A percentile compares a stretch with the other conserved stretches of the same genome.
Evolutionary conservation across 2,888 invertebrate genomes (phyloP).

Genomic region (Nasonovia ribisnigri): DNA sequence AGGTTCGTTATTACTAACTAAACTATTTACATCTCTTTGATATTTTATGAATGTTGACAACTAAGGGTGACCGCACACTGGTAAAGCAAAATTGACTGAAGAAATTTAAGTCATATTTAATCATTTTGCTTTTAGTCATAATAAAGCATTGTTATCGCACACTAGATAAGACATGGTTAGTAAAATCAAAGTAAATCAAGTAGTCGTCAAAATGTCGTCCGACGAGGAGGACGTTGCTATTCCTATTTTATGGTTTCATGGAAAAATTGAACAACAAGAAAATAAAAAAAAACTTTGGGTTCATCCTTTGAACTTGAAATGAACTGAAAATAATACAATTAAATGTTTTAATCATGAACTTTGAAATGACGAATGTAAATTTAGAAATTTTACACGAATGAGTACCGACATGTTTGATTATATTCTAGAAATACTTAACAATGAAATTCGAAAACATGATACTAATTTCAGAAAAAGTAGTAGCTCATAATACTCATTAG

Average conservation of each 20-base stretch:
- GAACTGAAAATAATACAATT: conserved; percentile 20
- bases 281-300: too few relatives aligned
- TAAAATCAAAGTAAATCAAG: neutral
- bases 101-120: neutral
- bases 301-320: conserved; percentile 15
- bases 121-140: too few relatives aligned
- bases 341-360: neutral
- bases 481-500: neutral
- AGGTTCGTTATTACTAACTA: too few relatives aligned
- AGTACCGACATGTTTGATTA: neutral
- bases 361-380: conserved; percentile 11
- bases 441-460: too few relatives aligned
- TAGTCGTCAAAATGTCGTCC: neutral
- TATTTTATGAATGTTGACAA: too few relatives aligned
- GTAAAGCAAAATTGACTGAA: neutral
- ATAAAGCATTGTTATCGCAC: neutral
- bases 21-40: too few relatives aligned
- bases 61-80: too few relatives aligned
- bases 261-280: conserved; percentile 12
- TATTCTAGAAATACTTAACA: neutral
- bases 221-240: neutral
- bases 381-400: conserved; percentile 9
- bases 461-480: too few relatives aligned
- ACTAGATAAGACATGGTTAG: conserved; percentile 1
- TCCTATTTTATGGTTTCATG: conserved; percentile 23